A percentile compares a stretch with the other conserved stretches of the same genome.
phyloP scores from a whole-genome alignment of 2,113 vertebrate genomes.

The Centropus bengalensis region DNA sequence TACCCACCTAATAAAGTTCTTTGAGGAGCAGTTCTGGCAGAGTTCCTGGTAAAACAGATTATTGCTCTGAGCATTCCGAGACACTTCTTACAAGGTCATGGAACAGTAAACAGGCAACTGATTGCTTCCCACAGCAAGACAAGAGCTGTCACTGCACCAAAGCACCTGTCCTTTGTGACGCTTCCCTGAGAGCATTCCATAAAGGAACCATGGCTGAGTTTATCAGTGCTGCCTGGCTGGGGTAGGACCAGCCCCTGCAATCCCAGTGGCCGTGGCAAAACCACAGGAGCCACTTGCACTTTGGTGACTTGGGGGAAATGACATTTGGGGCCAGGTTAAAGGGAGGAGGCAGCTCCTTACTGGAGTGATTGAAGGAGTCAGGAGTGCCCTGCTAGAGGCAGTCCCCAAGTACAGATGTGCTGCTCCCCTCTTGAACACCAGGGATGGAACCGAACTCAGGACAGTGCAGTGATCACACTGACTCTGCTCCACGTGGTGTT shows the following conservation, averaged over 20 bases:
- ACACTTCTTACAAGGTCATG: neutral
- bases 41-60: neutral
- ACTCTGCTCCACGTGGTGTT: neutral
- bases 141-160: neutral
- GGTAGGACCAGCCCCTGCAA: neutral
- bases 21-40: neutral
- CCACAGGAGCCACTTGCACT: neutral
- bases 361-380: neutral
- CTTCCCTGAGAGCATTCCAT: neutral
- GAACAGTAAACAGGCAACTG: neutral
- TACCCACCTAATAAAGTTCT: neutral
- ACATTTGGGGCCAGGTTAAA: neutral
- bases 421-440: neutral
- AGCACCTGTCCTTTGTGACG: neutral
- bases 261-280: neutral
- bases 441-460: neutral
- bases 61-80: neutral
- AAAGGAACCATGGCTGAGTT: neutral
- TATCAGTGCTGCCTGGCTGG: neutral
- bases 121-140: fast-evolving
- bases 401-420: neutral
- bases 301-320: fast-evolving
- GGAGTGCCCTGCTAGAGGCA: neutral
- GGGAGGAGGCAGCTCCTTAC: neutral
- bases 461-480: neutral